Evolutionary conservation across 2,888 invertebrate species (phyloP).

Genomic region (Amphiduros pacificus): DNA sequence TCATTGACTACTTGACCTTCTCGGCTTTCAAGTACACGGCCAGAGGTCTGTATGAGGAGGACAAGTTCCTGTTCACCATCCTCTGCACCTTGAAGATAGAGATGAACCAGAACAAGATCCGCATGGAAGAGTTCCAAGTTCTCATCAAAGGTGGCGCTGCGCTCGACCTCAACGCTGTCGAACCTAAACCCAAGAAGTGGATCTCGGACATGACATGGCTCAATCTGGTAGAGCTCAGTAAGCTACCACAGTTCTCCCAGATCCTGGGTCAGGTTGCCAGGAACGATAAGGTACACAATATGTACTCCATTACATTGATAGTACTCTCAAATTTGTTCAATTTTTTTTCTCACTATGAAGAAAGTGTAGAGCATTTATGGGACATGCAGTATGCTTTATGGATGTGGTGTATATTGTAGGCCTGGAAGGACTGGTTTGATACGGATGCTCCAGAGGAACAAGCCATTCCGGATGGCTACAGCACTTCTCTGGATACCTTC

Average conservation of each 20-base stretch:
- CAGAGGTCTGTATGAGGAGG: slow-evolving; percentile 88
- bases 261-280: slow-evolving; percentile 54
- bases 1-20: slow-evolving; percentile 84
- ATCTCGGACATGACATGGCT: slow-evolving; percentile 61
- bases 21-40: slow-evolving; percentile 92
- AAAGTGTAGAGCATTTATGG: no score
- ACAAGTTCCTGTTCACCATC: slow-evolving; percentile 88
- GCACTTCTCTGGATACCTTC: slow-evolving; percentile 53
- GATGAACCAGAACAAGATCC: slow-evolving; percentile 77
- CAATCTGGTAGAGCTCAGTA: slow-evolving; percentile 59
- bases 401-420: slow-evolving; percentile 31
- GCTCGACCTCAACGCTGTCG: slow-evolving; percentile 59
- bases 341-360: no score
- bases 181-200: slow-evolving; percentile 61
- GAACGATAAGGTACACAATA: slow-evolving; percentile 61
- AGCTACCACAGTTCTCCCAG: slow-evolving; percentile 58
- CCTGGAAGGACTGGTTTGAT: slow-evolving; percentile 61
- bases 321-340: no score
- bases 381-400: no score
- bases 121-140: slow-evolving; percentile 88
- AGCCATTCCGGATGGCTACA: slow-evolving; percentile 58
- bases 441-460: slow-evolving; percentile 59
- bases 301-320: slow-evolving; percentile 34
- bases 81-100: slow-evolving; percentile 96
- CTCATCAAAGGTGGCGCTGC: slow-evolving; percentile 79